These are phyloP conservation scores for Rhimphoctona megacephalus DNA, from an alignment of 2,888 invertebrate genomes.

Conservation along the genomic window DNA sequence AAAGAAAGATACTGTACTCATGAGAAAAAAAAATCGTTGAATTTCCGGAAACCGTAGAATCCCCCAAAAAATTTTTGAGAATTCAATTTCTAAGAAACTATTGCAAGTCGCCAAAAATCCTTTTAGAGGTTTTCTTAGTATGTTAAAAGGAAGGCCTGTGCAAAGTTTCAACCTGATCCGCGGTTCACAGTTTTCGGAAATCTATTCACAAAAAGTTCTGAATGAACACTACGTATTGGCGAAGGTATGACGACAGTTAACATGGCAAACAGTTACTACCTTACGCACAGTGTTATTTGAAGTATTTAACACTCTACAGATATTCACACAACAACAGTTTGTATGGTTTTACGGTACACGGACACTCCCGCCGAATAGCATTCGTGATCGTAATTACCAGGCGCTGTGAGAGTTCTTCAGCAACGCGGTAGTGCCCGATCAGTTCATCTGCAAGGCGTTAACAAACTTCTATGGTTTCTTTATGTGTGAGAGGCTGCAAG, in stretches of 20 bases:
- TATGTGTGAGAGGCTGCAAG: not conserved
- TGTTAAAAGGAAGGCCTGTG: no score
- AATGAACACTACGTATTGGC: not conserved
- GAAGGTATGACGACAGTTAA: not conserved
- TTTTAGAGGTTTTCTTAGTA: no score
- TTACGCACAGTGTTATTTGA: constrained; percentile 2
- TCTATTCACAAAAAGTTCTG: not conserved
- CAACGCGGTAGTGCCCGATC: not conserved
- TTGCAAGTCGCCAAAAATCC: no score
- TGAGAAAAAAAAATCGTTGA: no score
- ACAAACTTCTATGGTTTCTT: not conserved
- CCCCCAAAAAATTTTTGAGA: no score
- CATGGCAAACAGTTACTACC: constrained; percentile 10
- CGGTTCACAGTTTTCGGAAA: no score
- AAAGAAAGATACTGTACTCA: no score
- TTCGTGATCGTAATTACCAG: constrained; percentile 32
- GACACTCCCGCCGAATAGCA: not conserved
- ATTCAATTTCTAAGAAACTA: no score
- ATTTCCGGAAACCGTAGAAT: no score
- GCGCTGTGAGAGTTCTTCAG: constrained; percentile 1
- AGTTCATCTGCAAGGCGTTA: not conserved
- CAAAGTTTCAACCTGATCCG: no score
- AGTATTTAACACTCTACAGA: not conserved
- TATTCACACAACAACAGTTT: not conserved
- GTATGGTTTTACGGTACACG: not conserved